These are phyloP conservation scores for Datnioides undecimradiatus DNA, from an alignment of 2,113 vertebrate species.

Conservation along the genomic window DNA sequence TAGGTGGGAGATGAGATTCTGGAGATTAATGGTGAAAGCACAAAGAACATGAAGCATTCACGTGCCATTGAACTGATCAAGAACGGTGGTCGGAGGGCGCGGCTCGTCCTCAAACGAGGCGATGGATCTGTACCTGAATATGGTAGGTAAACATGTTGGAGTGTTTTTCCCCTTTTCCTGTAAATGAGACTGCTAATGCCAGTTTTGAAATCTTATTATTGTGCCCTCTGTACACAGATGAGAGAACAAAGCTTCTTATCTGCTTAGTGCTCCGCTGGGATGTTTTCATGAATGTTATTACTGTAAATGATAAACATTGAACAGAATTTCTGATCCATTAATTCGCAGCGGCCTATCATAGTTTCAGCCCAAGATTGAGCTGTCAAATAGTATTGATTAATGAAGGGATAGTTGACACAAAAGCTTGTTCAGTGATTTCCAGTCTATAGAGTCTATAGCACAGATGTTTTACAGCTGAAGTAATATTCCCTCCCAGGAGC, in stretches of 20 bases:
- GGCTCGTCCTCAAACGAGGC: constrained; percentile 96
- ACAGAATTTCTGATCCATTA: not conserved
- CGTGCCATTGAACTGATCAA: constrained; percentile 99
- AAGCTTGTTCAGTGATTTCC: constrained; percentile 11
- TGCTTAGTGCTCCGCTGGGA: not conserved
- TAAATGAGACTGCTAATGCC: constrained; percentile 18
- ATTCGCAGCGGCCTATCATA: not conserved
- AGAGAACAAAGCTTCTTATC: constrained; percentile 19
- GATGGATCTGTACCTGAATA: constrained; percentile 99
- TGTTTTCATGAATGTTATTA: not conserved
- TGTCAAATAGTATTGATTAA: constrained; percentile 14
- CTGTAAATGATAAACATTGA: constrained; percentile 2
- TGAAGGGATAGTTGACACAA: constrained; percentile 2
- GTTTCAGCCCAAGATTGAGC: constrained; percentile 6
- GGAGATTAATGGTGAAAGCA: constrained; percentile 98
- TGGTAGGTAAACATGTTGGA: constrained; percentile 92
- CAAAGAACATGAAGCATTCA: constrained; percentile 99
- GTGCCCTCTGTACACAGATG: not conserved
- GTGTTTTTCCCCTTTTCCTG: constrained; percentile 46
- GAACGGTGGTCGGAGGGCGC: constrained; percentile 94
- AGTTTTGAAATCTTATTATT: not conserved
- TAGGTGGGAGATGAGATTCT: constrained; percentile 98
- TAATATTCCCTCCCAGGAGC: constrained; percentile 19
- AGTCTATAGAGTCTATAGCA: not conserved
- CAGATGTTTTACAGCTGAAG: constrained; percentile 26